Conservation (phyloP, 2,888 invertebrate genomes). For the Xanthia togata region DNA sequence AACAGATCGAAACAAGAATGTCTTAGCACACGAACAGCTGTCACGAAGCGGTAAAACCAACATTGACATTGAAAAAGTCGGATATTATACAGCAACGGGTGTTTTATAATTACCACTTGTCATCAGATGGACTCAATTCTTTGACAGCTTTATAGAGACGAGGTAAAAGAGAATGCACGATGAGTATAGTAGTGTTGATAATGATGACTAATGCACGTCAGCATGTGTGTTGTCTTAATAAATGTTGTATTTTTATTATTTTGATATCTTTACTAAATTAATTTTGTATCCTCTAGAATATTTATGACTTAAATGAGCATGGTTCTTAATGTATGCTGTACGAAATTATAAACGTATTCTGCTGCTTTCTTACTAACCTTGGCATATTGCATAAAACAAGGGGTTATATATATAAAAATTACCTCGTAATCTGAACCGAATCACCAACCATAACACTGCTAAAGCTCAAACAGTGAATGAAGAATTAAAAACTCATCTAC, state of each 20-base stretch:
- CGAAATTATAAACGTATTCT: not conserved
- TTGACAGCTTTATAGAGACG: constrained; percentile 76
- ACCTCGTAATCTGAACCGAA: constrained; percentile 16
- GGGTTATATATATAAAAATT: no score
- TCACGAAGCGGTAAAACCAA: constrained; percentile 62
- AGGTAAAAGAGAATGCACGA: constrained; percentile 60
- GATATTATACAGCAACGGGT: constrained; percentile 71
- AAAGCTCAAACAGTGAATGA: constrained; percentile 41
- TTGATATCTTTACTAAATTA: not conserved
- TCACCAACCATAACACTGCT: constrained; percentile 33
- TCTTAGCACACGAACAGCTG: constrained; percentile 55
- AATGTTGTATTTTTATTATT: constrained; percentile 25
- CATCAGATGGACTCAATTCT: constrained; percentile 74
- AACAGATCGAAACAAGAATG: constrained; percentile 54
- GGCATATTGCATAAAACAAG: constrained; percentile 20
- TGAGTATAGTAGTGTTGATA: constrained; percentile 34
- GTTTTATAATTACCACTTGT: constrained; percentile 82
- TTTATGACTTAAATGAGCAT: not conserved
- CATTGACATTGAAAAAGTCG: constrained; percentile 79
- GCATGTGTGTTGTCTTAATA: constrained; percentile 22
- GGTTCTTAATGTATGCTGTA: not conserved
- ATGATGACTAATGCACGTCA: constrained; percentile 50
- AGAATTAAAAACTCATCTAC: constrained; percentile 68
- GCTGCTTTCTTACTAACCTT: not conserved
- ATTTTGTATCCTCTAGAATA: not conserved